phyloP scores from a whole-genome alignment of 1,140 invertebrate genomes.

The Neodiprion fabricii region DNA sequence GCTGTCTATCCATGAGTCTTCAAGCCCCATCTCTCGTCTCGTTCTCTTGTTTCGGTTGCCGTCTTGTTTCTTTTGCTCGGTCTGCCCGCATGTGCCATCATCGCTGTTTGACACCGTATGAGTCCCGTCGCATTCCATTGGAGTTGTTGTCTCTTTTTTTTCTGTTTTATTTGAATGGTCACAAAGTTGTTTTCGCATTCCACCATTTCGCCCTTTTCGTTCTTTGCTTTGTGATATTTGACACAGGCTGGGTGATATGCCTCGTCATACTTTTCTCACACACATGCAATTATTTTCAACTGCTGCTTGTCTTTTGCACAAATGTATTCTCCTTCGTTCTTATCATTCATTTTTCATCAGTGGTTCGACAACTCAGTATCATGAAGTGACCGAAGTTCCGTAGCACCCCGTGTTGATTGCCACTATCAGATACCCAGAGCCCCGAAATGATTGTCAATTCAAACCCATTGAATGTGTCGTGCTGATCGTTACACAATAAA shows the following conservation, averaged over 20 bases:
- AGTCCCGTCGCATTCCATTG: constrained; percentile 3
- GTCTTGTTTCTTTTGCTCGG: background rate
- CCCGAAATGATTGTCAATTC: too few relatives aligned
- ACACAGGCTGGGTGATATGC: constrained; percentile 1
- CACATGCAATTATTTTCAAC: background rate
- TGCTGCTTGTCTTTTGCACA: background rate
- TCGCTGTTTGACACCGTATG: background rate
- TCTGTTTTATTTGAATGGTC: background rate
- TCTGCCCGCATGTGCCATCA: background rate
- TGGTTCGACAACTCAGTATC: background rate
- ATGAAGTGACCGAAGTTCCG: too few relatives aligned
- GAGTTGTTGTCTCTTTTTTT: background rate
- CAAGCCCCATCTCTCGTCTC: background rate
- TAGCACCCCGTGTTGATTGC: too few relatives aligned
- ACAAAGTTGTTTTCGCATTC: background rate
- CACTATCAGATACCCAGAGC: too few relatives aligned
- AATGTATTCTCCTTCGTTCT: background rate
- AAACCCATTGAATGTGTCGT: too few relatives aligned
- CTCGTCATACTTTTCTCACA: background rate
- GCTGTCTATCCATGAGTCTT: background rate
- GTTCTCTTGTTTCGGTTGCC: background rate
- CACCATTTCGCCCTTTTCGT: constrained; percentile 1
- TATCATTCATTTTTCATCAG: background rate
- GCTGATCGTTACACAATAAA: too few relatives aligned
- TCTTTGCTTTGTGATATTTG: background rate